Conservation (phyloP, 2,113 vertebrate genomes). For the Tenebrosternarchus preto region DNA sequence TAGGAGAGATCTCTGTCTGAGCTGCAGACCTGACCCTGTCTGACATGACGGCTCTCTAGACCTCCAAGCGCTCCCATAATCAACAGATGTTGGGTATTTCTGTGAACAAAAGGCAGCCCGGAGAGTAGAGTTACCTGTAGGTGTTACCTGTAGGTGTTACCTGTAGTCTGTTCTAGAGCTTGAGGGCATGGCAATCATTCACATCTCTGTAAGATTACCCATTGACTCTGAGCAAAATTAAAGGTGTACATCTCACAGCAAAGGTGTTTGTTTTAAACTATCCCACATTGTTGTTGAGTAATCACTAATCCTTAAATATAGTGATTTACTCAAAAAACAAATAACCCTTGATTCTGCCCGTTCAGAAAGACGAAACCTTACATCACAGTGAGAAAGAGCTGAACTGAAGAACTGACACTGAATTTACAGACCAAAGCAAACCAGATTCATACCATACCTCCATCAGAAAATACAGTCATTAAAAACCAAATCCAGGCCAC, state of each 20-base stretch:
- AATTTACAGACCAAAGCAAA: not conserved
- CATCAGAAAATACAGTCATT: not conserved
- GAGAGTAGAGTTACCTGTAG: not conserved
- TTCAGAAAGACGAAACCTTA: not conserved
- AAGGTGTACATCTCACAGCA: slow-evolving; percentile 3
- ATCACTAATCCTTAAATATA: not conserved
- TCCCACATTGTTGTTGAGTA: not conserved
- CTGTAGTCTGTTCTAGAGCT: not conserved
- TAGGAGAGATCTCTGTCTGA: slow-evolving; percentile 55
- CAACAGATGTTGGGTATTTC: no score
- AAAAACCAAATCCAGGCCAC: not conserved
- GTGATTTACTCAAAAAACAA: not conserved
- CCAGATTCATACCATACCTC: not conserved
- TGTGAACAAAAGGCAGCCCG: not conserved
- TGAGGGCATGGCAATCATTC: not conserved
- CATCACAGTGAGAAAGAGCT: not conserved
- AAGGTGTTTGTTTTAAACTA: not conserved
- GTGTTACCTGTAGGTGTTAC: no score
- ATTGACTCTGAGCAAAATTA: not conserved
- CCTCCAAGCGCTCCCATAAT: slow-evolving; percentile 6
- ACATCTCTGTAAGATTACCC: not conserved
- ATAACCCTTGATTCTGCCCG: no score
- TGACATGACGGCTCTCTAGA: not conserved
- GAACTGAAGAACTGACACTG: not conserved
- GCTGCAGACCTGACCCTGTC: slow-evolving; percentile 15